Evolutionary conservation across 2,797 vertebrate genomes (phyloP).

Genomic region (Sebastolobus altivelis): DNA sequence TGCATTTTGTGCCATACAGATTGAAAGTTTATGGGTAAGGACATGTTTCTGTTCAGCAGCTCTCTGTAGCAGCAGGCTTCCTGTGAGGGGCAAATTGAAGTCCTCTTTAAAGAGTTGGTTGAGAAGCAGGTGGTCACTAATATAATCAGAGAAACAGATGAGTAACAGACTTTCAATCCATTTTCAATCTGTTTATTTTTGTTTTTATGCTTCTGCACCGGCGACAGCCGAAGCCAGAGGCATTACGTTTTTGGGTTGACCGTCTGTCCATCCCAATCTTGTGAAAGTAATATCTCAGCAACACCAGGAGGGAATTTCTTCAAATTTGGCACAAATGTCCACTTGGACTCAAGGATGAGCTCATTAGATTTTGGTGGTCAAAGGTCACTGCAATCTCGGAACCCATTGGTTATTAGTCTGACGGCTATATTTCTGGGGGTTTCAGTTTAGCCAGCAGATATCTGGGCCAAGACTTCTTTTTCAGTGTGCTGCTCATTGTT

Average conservation of each 20-base stretch:
- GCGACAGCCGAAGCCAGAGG: too few relatives aligned
- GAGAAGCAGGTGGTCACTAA: constrained; percentile 9
- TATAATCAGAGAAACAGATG: neutral
- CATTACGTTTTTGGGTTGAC: too few relatives aligned
- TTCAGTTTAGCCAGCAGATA: too few relatives aligned
- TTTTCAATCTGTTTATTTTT: neutral
- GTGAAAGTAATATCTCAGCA: too few relatives aligned
- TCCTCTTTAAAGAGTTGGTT: neutral
- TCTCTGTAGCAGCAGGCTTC: neutral
- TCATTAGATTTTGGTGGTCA: neutral
- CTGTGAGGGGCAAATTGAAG: neutral
- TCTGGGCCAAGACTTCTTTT: too few relatives aligned
- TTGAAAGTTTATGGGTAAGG: neutral
- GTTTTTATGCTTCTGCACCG: too few relatives aligned
- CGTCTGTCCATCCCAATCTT: too few relatives aligned
- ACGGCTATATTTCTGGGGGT: too few relatives aligned
- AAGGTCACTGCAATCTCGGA: neutral
- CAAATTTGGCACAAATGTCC: too few relatives aligned
- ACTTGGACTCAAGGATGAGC: too few relatives aligned
- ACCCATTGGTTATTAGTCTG: neutral
- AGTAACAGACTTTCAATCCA: neutral
- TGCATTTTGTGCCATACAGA: neutral
- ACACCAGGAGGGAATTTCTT: too few relatives aligned
- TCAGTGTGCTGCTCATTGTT: too few relatives aligned
- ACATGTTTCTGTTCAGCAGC: neutral